These are phyloP conservation scores for Caenorhabditis sulstoni DNA, from an alignment of 2,888 invertebrate genomes.

Conservation along the genomic window DNA sequence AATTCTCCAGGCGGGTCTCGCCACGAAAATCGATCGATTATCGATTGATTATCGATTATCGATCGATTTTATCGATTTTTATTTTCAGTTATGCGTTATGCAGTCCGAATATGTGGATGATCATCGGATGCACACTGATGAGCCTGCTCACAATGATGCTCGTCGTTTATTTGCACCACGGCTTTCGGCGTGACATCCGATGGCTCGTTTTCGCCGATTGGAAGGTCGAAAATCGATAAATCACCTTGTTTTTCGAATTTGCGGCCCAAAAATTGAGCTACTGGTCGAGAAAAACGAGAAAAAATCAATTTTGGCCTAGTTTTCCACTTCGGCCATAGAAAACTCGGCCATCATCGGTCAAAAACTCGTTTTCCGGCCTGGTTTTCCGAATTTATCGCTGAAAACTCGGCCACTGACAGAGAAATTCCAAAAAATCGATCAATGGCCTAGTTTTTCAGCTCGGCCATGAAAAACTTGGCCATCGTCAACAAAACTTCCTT, in stretches of 20 bases:
- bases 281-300: too few relatives aligned
- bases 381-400: too few relatives aligned
- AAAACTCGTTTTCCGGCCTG: too few relatives aligned
- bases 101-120: constrained; percentile 49
- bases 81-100: constrained; percentile 45
- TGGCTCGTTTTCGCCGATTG: constrained; percentile 33
- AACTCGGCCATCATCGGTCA: too few relatives aligned
- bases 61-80: background rate
- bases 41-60: background rate
- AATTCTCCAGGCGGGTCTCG: background rate
- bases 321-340: too few relatives aligned
- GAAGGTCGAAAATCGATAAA: constrained; percentile 14
- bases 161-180: constrained; percentile 30
- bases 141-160: constrained; percentile 35
- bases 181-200: constrained; percentile 27
- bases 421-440: too few relatives aligned
- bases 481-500: too few relatives aligned
- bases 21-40: too few relatives aligned
- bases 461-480: too few relatives aligned
- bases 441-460: too few relatives aligned
- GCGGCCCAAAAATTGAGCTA: background rate
- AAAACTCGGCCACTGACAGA: too few relatives aligned
- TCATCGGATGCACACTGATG: constrained; percentile 43
- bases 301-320: too few relatives aligned
- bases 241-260: background rate